Evolutionary conservation across 2,797 vertebrate species (phyloP), one percentile per base, ranked within the genome.

Genomic region (Poecilia velifera): DNA sequence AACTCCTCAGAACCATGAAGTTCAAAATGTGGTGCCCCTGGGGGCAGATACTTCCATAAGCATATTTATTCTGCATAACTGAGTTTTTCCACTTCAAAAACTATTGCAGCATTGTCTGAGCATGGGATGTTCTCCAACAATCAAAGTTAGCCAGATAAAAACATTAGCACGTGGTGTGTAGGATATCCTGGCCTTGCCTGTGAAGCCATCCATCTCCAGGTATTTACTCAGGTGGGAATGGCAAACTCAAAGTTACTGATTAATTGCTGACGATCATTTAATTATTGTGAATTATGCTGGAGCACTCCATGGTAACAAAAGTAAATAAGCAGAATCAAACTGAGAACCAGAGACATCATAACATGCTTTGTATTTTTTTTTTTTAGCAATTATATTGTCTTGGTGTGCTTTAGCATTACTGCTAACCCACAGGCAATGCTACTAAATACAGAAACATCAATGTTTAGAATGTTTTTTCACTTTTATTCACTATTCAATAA

Each of bases 191-290:
- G 66, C 55, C 4, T n/a, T 0, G 13, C 51, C 49, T 74, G 74
- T 68, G 1, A 79, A 81, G 78, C 12, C 43, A 49, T 68, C 59
- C 31, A 47, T 16, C 75, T 79, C 46, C 57, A 55, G 49, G 9
- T 88, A 55, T 91, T 88, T 87, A 81, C 84, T 7, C 28, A 87
- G 45, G 85, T 80, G 72, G 84, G 55, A 78, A 73, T 66, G 20
- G 20, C 66, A 83, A 84, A 82, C 76, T 41, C 6, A 31, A 45
- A 72, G 87, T 88, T 86, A 90, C 82, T 90, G 55, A 91, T 87
- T 88, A 79, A 87, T 81, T 77, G 8, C 9, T 41, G 74, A 53
- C 8, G 0, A 86, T 73, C 66, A n/a, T 82, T 80, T 72, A 79
- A 71, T 66, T 28, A 74, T 57, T 34, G 22, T 77, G 31, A 31